A percentile compares a stretch with the other conserved stretches of the same genome.
phyloP scores from a whole-genome alignment of 2,797 vertebrate species.

The Poeciliopsis presidionis region DNA sequence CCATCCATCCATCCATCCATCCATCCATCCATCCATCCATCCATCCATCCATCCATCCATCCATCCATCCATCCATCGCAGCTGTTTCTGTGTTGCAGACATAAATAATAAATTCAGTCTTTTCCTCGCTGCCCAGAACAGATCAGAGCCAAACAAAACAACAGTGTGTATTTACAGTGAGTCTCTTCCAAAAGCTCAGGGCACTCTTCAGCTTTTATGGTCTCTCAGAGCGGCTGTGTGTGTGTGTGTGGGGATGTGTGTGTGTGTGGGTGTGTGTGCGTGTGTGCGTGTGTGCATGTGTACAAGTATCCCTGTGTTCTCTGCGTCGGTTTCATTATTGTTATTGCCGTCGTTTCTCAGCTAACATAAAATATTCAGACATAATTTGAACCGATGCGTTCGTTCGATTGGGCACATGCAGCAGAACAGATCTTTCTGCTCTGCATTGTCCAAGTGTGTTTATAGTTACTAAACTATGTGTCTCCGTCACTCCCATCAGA shows the following conservation, averaged over 20 bases:
- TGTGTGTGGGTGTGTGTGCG: not conserved
- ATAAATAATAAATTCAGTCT: not conserved
- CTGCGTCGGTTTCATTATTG: not conserved
- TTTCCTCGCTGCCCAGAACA: conserved; percentile 19
- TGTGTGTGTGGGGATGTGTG: not conserved
- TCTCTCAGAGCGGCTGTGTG: conserved; percentile 13
- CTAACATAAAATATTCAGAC: not conserved
- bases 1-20: no score
- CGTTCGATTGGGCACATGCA: not conserved
- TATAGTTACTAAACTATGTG: not conserved
- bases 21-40: no score
- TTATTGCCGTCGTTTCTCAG: not conserved
- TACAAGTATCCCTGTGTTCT: not conserved
- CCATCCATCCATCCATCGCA: not conserved
- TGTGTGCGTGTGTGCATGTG: not conserved
- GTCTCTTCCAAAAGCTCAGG: conserved; percentile 43
- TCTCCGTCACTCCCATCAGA: not conserved
- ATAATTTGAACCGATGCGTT: not conserved
- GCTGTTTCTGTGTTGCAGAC: not conserved
- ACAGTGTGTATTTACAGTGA: conserved; percentile 48
- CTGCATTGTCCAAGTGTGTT: not conserved
- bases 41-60: not conserved
- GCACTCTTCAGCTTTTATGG: conserved; percentile 35
- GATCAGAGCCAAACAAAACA: conserved; percentile 59
- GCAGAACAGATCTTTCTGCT: not conserved